Evolutionary conservation across 1,140 invertebrate species (phyloP), one percentile per base, ranked within the genome.

Genomic region (Macrocentrus cingulum): DNA sequence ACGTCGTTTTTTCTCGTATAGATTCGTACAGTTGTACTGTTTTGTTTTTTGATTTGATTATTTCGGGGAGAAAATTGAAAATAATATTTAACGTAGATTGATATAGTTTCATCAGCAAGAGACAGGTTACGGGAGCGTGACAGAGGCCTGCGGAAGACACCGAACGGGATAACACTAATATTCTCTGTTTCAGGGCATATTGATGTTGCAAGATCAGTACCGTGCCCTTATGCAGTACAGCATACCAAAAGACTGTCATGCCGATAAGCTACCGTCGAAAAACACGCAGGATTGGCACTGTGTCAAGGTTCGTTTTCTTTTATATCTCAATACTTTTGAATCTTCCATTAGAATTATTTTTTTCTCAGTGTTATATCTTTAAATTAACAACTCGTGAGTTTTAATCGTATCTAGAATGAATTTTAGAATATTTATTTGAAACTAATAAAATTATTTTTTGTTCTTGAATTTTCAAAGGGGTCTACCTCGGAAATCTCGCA

Each of bases 161-260:
- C 74, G 71, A 72, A 78, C 74, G 71, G 75, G 77, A 78, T 80
- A 79, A 79, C 76, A 78, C 77, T 78, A 66, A 76, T 77, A 79
- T 78, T 74, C 69, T 79, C 68, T 79, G 77, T 78, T 81, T 79
- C 84, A 87, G 84, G 87, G 87, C 57, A 80, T 85, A 42, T 76
- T 89, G 57, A 85, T 87, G 81, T 77, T 89, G 42, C 85, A 87
- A 77, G 86, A 88, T 73, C 85, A 88, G 61, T 86, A 85, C 66
- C 81, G 85, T 44, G 86, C 87, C 36, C 81, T 87, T 5, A 84
- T 89, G 81, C 87, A 88, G 67, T 89, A 87, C 72, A 88, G 87
- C 68, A 86, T 87, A 65, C 82, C 83, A 13, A 84, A 84, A 66
- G 83, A 85, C 61, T 72, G 67, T 34, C 76, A 80, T 68, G 66